A percentile compares a stretch with the other conserved stretches of the same genome.
Evolutionary conservation across 2,888 invertebrate genomes (phyloP).

Genomic region (Trachelus stipa): DNA sequence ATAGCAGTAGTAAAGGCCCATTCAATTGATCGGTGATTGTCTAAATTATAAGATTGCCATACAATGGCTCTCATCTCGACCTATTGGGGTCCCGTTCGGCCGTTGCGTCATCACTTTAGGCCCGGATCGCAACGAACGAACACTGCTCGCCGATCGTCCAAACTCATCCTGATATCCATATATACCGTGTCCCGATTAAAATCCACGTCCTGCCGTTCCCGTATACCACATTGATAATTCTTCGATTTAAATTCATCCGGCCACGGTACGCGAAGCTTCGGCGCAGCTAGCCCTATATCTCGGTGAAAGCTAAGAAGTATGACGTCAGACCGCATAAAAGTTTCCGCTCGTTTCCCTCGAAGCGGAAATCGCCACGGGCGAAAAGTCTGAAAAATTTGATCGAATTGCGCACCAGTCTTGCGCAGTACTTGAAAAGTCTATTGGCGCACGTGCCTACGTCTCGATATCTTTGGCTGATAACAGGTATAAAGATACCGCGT

Average conservation of each 20-base stretch:
- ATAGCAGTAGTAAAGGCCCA: slow-evolving; percentile 67
- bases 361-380: no score
- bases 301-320: not conserved
- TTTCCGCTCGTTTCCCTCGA: no score
- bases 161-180: not conserved
- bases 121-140: slow-evolving; percentile 58
- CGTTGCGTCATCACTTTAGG: slow-evolving; percentile 66
- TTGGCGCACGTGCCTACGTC: no score
- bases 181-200: not conserved
- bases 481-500: no score
- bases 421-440: no score
- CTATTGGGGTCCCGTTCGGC: slow-evolving; percentile 66
- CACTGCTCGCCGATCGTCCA: slow-evolving; percentile 12
- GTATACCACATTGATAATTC: not conserved
- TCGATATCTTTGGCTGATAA: no score
- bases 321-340: no score
- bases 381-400: no score
- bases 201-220: not conserved
- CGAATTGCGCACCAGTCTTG: no score
- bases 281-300: not conserved
- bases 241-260: not conserved
- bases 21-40: slow-evolving; percentile 68
- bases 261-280: not conserved
- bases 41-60: slow-evolving; percentile 68
- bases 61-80: slow-evolving; percentile 67